Evolutionary conservation across 2,888 invertebrate genomes (phyloP), one percentile per base, ranked within the genome.

Genomic region (Aradus depressus): DNA sequence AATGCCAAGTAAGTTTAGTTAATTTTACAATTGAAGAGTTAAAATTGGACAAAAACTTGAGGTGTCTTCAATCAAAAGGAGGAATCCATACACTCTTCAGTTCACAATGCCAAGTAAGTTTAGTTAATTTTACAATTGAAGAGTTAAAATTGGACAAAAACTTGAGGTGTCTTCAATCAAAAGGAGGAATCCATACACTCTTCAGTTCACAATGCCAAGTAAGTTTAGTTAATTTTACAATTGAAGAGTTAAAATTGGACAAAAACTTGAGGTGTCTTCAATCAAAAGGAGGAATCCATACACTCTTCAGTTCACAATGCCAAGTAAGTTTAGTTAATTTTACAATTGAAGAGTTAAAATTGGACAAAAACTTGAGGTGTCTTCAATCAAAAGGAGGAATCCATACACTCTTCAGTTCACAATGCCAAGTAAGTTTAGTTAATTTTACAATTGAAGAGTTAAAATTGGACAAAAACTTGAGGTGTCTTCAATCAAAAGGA

Each of bases 1-100:
- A 59, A 81, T 89, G 66, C 89, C 89, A 60, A 76, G 79, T 78
- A 66, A 62, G 61, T 45, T 28, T n/a, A n/a, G n/a, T n/a, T n/a
- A n/a, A n/a, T n/a, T n/a, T n/a, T n/a, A n/a, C n/a, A n/a, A n/a
- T n/a, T n/a, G n/a, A n/a, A n/a, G n/a, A n/a, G n/a, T n/a, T n/a
- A 83, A 84, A 62, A 83, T 83, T 62, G 86, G 85, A 10, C 85
- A 86, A 60, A 76, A 81, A 43, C 75, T 83, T 56, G 80, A 85
- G 63, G 77, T 87, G 58, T 75, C 76, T 28, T 77, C 79, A 43
- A 79, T 83, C 60, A 88, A 86, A 64, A 76, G 79, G 59, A 74
- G 87, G 59, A 89, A 90, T 69, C 88, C 89, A 0, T 89, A 84
- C 64, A 84, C 85, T 0, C 67, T 89, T 39, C 87, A 87, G 64